A percentile compares a stretch with the other conserved stretches of the same genome.
These are phyloP conservation scores for Herminia tarsipennalis DNA, from an alignment of 2,888 invertebrate species.

Conservation along the genomic window DNA sequence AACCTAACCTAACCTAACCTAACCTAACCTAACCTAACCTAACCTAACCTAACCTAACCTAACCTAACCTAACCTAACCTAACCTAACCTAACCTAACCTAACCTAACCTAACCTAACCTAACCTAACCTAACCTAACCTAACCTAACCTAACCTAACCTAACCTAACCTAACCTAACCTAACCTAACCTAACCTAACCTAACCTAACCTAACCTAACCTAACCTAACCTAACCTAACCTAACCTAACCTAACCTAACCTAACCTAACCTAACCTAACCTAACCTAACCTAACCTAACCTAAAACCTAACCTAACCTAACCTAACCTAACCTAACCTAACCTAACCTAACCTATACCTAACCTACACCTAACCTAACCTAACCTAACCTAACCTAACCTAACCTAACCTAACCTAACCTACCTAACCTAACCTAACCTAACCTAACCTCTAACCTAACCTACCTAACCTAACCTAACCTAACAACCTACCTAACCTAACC, in stretches of 20 bases:
- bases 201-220: constrained; percentile 27
- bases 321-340: constrained; percentile 36
- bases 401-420: constrained; percentile 24
- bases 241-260: constrained; percentile 29
- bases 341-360: constrained; percentile 24
- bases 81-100: constrained; percentile 30
- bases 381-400: constrained; percentile 18
- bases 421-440: constrained; percentile 28
- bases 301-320: constrained; percentile 31
- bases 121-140: constrained; percentile 23
- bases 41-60: constrained; percentile 21
- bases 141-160: constrained; percentile 24
- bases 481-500: constrained; percentile 27
- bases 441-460: constrained; percentile 17
- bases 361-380: constrained; percentile 20
- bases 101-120: constrained; percentile 22
- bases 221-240: constrained; percentile 28
- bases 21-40: constrained; percentile 26
- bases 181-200: constrained; percentile 26
- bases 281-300: constrained; percentile 27
- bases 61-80: constrained; percentile 28
- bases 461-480: constrained; percentile 23
- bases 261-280: constrained; percentile 28
- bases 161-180: constrained; percentile 29
- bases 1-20: constrained; percentile 26